phyloP scores from a whole-genome alignment of 1,140 invertebrate species.

The Solenopsis fugax region DNA sequence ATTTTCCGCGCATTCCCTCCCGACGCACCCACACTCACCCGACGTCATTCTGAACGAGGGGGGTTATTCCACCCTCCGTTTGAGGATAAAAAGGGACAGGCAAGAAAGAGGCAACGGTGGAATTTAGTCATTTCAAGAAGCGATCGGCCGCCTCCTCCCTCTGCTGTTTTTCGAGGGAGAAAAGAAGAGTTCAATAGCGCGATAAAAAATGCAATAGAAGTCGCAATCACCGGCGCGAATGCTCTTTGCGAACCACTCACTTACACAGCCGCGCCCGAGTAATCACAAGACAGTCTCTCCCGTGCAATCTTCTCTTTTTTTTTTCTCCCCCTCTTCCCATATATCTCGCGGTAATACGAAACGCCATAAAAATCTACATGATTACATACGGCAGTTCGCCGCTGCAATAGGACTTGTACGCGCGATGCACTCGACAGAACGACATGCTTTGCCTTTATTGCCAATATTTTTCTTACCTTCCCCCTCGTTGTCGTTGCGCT shows the following conservation, averaged over 20 bases:
- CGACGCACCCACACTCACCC: constrained; percentile 47
- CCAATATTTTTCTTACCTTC: constrained; percentile 59
- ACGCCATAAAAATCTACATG: constrained; percentile 61
- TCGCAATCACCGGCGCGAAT: background rate
- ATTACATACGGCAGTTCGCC: constrained; percentile 53
- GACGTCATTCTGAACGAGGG: constrained; percentile 34
- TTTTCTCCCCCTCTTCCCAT: background rate
- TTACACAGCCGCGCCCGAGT: background rate
- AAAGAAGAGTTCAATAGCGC: background rate
- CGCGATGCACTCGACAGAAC: constrained; percentile 38
- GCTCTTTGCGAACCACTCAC: background rate
- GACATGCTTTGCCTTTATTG: constrained; percentile 57
- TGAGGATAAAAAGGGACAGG: constrained; percentile 54
- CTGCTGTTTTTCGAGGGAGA: no score
- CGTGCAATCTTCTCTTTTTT: background rate
- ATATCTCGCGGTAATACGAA: constrained; percentile 31
- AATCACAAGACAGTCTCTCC: constrained; percentile 8
- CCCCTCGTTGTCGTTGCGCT: background rate
- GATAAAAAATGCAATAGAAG: constrained; percentile 25
- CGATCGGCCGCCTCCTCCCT: constrained; percentile 23
- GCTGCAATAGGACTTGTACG: background rate
- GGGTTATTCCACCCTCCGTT: constrained; percentile 67
- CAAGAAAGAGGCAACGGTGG: background rate
- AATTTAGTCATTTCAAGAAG: constrained; percentile 49
- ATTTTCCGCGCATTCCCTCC: constrained; percentile 60